These are phyloP conservation scores for Rhaphigaster nebulosa DNA, from an alignment of 2,888 invertebrate genomes.

Conservation along the genomic window DNA sequence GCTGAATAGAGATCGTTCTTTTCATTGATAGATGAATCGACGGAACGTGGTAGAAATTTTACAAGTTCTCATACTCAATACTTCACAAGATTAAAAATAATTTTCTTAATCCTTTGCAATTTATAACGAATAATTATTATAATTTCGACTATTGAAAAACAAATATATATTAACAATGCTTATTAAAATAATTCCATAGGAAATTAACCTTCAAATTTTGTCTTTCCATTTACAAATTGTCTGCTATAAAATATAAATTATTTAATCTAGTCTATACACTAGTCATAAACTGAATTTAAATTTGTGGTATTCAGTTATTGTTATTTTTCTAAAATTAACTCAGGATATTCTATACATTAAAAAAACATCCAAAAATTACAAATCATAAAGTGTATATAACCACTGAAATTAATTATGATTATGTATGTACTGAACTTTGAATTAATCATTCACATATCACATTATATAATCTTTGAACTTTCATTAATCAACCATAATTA, in stretches of 20 bases:
- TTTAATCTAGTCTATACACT: not conserved
- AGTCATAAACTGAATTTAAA: not conserved
- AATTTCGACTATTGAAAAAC: not conserved
- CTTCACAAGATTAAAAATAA: not conserved
- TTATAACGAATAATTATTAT: not conserved
- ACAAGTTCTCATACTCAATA: not conserved
- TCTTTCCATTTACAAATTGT: not conserved
- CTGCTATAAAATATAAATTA: not conserved
- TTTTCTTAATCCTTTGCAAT: not conserved
- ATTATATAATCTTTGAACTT: not conserved
- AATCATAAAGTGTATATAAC: not conserved
- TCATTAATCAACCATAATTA: not conserved
- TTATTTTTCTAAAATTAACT: not conserved
- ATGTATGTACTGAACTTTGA: not conserved
- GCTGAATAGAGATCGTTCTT: not conserved
- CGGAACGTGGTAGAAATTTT: not conserved
- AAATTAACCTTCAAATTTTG: not conserved
- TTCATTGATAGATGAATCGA: not conserved
- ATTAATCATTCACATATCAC: conserved; percentile 22
- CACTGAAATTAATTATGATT: not conserved
- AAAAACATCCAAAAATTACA: not conserved
- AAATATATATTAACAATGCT: not conserved
- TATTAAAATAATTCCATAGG: not conserved
- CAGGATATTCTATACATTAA: not conserved
- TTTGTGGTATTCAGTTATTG: not conserved